phyloP scores from a whole-genome alignment of 30 jellyfish, hydroid and myxozoan species.

The Mastigias papua region DNA sequence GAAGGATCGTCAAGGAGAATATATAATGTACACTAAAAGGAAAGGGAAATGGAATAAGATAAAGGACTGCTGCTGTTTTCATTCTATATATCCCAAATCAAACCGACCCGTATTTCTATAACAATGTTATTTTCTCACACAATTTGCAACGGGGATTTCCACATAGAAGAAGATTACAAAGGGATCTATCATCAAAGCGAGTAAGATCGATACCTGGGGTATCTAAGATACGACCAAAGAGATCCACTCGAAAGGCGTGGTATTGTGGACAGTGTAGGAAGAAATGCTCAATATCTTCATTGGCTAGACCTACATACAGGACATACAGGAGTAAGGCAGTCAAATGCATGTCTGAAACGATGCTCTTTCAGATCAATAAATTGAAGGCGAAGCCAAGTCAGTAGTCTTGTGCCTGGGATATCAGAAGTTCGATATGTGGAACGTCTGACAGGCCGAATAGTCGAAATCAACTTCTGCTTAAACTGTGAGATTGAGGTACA shows the following conservation, averaged over 20 bases:
- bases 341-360: neutral
- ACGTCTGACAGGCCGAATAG: neutral
- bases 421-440: neutral
- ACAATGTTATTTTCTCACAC: constrained; percentile 4
- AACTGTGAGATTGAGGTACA: neutral
- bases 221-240: constrained; percentile 14
- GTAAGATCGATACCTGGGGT: constrained; percentile 31
- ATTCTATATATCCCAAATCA: constrained; percentile 19
- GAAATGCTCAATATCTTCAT: constrained; percentile 24
- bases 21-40: neutral
- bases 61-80: constrained; percentile 26
- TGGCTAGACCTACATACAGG: constrained; percentile 30
- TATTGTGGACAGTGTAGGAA: constrained; percentile 42
- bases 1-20: too few species aligned
- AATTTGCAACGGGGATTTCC: constrained; percentile 37
- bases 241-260: constrained; percentile 20
- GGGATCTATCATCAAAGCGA: constrained; percentile 33
- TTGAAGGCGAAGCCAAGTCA: neutral
- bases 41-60: neutral
- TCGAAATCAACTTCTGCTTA: neutral
- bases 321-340: neutral
- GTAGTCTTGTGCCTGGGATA: neutral
- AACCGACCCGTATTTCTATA: constrained; percentile 20
- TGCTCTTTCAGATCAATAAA: neutral
- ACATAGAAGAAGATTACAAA: constrained; percentile 34